Percentiles rank a stretch among this genome's conserved stretches.
Conservation (phyloP, 2,797 vertebrate species). For the Poeciliopsis presidionis region DNA sequence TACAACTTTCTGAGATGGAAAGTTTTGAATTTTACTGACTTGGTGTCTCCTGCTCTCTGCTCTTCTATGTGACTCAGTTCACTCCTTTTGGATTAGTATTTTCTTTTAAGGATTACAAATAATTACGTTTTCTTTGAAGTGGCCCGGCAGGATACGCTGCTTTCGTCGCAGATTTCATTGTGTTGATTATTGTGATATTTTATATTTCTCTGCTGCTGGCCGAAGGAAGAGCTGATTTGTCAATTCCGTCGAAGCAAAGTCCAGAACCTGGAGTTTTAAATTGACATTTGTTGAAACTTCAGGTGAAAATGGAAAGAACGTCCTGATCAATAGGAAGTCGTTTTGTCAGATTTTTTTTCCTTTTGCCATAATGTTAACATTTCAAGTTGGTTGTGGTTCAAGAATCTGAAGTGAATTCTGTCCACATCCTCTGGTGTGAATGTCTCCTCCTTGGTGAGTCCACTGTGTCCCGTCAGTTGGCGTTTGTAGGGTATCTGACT, state of each 20-base stretch:
- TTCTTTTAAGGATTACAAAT: not conserved
- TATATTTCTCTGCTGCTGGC: not conserved
- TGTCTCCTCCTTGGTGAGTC: not conserved
- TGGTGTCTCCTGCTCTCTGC: not conserved
- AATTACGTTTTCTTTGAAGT: not conserved
- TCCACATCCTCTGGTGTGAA: not conserved
- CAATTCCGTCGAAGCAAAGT: not conserved
- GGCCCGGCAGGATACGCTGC: not conserved
- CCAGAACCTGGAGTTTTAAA: not conserved
- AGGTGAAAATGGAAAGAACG: not conserved
- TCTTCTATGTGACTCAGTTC: not conserved
- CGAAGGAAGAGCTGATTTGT: not conserved
- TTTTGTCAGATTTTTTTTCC: slow-evolving; percentile 26
- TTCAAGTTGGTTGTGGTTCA: not conserved
- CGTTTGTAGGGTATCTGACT: slow-evolving; percentile 10
- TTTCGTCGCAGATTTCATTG: not conserved
- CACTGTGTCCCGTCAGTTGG: slow-evolving; percentile 15
- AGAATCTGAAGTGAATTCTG: not conserved
- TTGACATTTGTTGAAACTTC: not conserved
- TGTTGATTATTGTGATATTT: not conserved
- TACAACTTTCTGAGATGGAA: not conserved
- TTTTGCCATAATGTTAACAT: slow-evolving; percentile 6
- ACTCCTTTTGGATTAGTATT: not conserved
- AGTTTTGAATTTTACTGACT: not conserved
- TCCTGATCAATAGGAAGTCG: not conserved